A percentile compares a stretch with the other conserved stretches of the same genome.
Evolutionary conservation across 2,888 invertebrate genomes (phyloP).

Genomic region (Dexiosoma caninum): DNA sequence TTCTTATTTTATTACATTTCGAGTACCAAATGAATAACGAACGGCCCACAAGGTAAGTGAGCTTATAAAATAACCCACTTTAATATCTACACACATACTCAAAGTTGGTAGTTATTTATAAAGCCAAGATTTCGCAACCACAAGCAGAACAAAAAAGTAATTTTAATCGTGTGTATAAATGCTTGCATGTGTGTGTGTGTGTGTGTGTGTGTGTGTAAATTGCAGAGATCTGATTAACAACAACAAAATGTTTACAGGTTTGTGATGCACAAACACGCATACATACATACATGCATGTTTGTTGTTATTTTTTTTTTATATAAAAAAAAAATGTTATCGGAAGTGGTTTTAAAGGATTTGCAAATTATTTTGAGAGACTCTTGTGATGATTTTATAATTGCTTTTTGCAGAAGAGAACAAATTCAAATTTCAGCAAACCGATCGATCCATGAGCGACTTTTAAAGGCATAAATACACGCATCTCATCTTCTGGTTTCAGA

Average conservation of each 20-base stretch:
- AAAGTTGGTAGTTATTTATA: constrained; percentile 22
- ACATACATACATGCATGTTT: too few species aligned
- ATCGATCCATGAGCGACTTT: too few species aligned
- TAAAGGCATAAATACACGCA: too few species aligned
- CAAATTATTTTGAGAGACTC: too few species aligned
- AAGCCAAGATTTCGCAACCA: constrained; percentile 62
- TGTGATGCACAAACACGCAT: neutral
- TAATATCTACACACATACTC: constrained; percentile 20
- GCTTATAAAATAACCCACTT: constrained; percentile 63
- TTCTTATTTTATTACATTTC: constrained; percentile 51
- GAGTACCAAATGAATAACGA: constrained; percentile 60
- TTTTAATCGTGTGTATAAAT: constrained; percentile 2
- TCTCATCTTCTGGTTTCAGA: too few species aligned
- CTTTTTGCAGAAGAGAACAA: too few species aligned
- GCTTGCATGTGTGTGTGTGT: too few species aligned
- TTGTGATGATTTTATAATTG: too few species aligned
- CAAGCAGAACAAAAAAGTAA: constrained; percentile 44
- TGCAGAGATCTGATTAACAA: constrained; percentile 16
- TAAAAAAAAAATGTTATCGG: neutral
- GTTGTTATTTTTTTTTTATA: neutral
- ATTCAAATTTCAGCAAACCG: too few species aligned
- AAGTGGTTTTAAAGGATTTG: neutral
- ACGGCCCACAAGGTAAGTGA: constrained; percentile 64
- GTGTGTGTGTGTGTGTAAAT: neutral
- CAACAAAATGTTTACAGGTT: neutral